A percentile compares a stretch with the other conserved stretches of the same genome.
Conservation (phyloP, 1,140 invertebrate genomes). For the Euwallacea fornicatus region DNA sequence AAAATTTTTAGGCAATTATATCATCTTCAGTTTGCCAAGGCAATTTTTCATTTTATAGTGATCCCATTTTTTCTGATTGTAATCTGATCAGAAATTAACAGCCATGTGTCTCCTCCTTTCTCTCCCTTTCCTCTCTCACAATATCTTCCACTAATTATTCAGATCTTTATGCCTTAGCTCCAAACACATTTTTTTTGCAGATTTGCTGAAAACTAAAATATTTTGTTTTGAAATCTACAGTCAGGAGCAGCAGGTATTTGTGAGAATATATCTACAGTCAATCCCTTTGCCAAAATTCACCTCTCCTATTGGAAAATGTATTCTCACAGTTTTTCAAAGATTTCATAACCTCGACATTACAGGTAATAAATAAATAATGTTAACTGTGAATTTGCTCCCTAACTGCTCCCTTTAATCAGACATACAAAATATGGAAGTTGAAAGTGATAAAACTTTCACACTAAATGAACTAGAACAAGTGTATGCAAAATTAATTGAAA, state of each 20-base stretch:
- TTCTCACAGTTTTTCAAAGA: background rate
- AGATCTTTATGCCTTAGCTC: too few relatives aligned
- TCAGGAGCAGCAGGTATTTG: conserved; percentile 22
- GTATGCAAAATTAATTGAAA: background rate
- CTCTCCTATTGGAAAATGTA: background rate
- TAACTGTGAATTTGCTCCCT: background rate
- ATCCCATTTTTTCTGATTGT: too few relatives aligned
- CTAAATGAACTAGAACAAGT: background rate
- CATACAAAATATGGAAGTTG: background rate
- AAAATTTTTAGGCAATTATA: too few relatives aligned
- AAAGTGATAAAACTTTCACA: background rate
- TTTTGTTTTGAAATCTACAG: conserved; percentile 19
- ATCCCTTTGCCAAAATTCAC: conserved; percentile 38
- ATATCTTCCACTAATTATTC: too few relatives aligned
- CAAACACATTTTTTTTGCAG: background rate
- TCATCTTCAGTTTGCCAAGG: too few relatives aligned
- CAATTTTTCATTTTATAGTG: too few relatives aligned
- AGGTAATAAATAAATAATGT: conserved; percentile 3
- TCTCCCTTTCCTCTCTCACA: too few relatives aligned
- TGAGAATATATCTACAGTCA: conserved; percentile 38
- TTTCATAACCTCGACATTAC: background rate
- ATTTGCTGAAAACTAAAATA: conserved; percentile 20
- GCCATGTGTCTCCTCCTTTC: too few relatives aligned
- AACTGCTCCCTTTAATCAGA: too few relatives aligned
- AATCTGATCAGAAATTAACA: too few relatives aligned